These are phyloP conservation scores for Drosophila nr. fundita DNA, from an alignment of 2,888 invertebrate genomes.

Conservation along the genomic window DNA sequence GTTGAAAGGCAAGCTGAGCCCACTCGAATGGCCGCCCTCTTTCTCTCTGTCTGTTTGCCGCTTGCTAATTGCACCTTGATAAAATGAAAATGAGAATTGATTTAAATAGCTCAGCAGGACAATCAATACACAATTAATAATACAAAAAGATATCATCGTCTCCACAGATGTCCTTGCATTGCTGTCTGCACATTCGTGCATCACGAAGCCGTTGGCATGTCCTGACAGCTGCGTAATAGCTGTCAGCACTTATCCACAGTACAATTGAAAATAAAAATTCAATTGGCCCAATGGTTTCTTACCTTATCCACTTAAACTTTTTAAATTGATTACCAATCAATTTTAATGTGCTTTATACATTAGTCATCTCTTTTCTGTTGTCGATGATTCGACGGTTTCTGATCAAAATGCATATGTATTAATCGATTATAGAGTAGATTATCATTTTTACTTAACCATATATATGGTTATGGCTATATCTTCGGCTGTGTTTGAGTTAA, in stretches of 20 bases:
- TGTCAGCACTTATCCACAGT: slow-evolving; percentile 40
- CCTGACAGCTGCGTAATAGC: slow-evolving; percentile 48
- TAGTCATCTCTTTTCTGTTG: background rate
- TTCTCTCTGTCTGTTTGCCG: background rate
- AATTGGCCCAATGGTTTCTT: background rate
- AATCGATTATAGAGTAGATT: background rate
- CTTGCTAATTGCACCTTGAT: background rate
- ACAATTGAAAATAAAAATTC: background rate
- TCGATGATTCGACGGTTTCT: background rate
- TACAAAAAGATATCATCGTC: slow-evolving; percentile 5
- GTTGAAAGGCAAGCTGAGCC: slow-evolving; percentile 29
- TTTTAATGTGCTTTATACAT: background rate
- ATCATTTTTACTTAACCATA: background rate
- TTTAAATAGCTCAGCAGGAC: background rate
- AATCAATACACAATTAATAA: slow-evolving; percentile 23
- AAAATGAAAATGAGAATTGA: slow-evolving; percentile 38
- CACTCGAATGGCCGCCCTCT: slow-evolving; percentile 22
- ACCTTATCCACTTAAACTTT: background rate
- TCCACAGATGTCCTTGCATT: background rate
- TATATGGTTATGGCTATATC: too few species aligned
- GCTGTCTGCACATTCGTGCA: background rate
- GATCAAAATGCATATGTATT: background rate
- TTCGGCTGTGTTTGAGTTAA: too few species aligned
- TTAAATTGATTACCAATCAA: background rate
- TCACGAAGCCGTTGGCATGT: slow-evolving; percentile 7